phyloP scores from a whole-genome alignment of 2,888 invertebrate species.

The Patella ulyssiponensis region DNA sequence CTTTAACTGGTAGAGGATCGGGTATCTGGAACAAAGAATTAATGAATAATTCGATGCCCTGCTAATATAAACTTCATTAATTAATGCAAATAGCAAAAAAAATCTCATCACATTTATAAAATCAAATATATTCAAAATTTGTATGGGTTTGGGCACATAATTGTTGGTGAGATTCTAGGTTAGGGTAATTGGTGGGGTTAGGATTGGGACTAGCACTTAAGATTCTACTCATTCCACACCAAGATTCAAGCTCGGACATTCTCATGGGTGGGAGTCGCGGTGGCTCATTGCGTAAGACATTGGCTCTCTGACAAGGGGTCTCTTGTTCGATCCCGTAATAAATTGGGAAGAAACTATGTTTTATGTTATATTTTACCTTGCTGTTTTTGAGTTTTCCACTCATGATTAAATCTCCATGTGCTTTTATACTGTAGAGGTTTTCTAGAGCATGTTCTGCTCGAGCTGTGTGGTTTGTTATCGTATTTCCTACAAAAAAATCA shows the following conservation, averaged over 20 bases:
- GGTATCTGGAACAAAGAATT: constrained; percentile 41
- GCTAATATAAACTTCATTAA: too few relatives aligned
- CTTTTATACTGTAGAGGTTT: constrained; percentile 48
- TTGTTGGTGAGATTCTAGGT: too few relatives aligned
- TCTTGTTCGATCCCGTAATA: too few relatives aligned
- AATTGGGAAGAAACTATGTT: too few relatives aligned
- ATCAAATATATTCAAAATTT: background rate
- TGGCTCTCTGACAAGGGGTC: too few relatives aligned
- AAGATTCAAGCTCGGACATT: too few relatives aligned
- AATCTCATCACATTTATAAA: background rate
- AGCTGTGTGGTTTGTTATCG: constrained; percentile 55
- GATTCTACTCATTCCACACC: too few relatives aligned
- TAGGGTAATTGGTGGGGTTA: too few relatives aligned
- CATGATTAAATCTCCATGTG: constrained; percentile 55
- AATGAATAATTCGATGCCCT: background rate
- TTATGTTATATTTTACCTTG: constrained; percentile 42
- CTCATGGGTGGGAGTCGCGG: too few relatives aligned
- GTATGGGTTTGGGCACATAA: too few relatives aligned
- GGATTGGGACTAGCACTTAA: too few relatives aligned
- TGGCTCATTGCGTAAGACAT: too few relatives aligned
- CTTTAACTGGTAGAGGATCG: constrained; percentile 48
- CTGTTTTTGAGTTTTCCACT: constrained; percentile 55
- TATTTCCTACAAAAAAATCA: constrained; percentile 49
- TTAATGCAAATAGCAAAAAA: background rate
- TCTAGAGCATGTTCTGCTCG: constrained; percentile 50